These are phyloP conservation scores for Parthenolecanium corni DNA, from an alignment of 2,888 invertebrate species.

Conservation along the genomic window DNA sequence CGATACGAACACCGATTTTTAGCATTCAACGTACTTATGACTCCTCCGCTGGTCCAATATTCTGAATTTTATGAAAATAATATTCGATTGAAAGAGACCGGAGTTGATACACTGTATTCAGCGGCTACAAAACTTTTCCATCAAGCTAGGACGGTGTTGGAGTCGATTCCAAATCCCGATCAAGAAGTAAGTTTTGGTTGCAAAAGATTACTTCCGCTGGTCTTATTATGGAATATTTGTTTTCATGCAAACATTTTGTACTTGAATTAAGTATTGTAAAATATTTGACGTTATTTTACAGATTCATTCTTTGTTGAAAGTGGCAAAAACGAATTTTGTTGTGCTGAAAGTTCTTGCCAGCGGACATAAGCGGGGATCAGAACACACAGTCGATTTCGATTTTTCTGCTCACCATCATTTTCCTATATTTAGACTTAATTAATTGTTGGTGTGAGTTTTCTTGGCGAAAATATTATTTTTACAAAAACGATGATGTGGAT, in stretches of 20 bases:
- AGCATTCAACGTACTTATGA: slow-evolving; percentile 72
- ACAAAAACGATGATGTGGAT: too few relatives aligned
- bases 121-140: slow-evolving; percentile 86
- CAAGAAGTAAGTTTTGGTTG: slow-evolving; percentile 58
- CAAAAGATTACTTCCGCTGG: too few relatives aligned
- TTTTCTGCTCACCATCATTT: slow-evolving; percentile 81
- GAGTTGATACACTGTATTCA: slow-evolving; percentile 55
- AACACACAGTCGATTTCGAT: slow-evolving; percentile 71
- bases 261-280: too few relatives aligned
- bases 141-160: slow-evolving; percentile 73
- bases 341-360: slow-evolving; percentile 84
- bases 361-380: slow-evolving; percentile 71
- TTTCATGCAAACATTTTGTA: too few relatives aligned
- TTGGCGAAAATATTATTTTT: too few relatives aligned
- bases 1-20: slow-evolving; percentile 89
- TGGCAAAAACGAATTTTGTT: slow-evolving; percentile 91
- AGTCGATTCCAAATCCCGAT: slow-evolving; percentile 67
- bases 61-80: slow-evolving; percentile 71
- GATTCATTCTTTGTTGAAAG: slow-evolving; percentile 69
- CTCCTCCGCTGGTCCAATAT: slow-evolving; percentile 86
- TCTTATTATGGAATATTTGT: too few relatives aligned
- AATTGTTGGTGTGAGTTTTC: neutral
- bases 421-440: slow-evolving; percentile 66
- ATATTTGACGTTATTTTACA: too few relatives aligned
- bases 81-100: slow-evolving; percentile 40